A percentile compares a stretch with the other conserved stretches of the same genome.
Evolutionary conservation across 2,888 invertebrate species (phyloP).

Genomic region (Drepana falcataria): DNA sequence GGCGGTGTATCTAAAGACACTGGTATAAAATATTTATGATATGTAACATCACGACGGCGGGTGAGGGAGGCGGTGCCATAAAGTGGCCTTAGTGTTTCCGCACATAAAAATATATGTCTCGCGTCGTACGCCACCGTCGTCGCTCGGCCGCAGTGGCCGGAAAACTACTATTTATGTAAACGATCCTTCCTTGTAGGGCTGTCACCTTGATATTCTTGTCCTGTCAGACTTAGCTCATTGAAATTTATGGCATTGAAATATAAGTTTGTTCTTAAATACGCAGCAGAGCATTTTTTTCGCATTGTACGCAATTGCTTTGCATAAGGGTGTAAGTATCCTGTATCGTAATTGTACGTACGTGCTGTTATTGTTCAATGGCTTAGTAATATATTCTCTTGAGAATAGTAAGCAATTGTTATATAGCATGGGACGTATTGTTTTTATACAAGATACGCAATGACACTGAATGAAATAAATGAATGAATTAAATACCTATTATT

Average conservation of each 20-base stretch:
- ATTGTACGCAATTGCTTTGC: no score
- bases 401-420: no score
- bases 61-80: constrained; percentile 18
- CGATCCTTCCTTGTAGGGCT: constrained; percentile 15
- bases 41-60: constrained; percentile 18
- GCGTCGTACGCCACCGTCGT: constrained; percentile 8
- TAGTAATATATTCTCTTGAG: no score
- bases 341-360: no score
- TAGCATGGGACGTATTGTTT: no score
- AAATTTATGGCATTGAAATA: constrained; percentile 2
- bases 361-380: no score
- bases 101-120: constrained; percentile 49
- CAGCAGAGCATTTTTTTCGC: no score
- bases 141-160: constrained; percentile 6
- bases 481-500: no score
- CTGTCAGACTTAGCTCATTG: not conserved
- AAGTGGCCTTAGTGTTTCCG: constrained; percentile 37
- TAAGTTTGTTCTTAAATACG: constrained; percentile 12
- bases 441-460: no score
- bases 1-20: no score
- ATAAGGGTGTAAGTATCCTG: no score
- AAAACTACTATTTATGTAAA: constrained; percentile 24
- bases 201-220: constrained; percentile 1
- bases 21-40: constrained; percentile 15
- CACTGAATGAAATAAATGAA: no score